These are phyloP conservation scores for Amazonetta brasiliensis DNA, from an alignment of 2,797 vertebrate genomes.

Conservation along the genomic window DNA sequence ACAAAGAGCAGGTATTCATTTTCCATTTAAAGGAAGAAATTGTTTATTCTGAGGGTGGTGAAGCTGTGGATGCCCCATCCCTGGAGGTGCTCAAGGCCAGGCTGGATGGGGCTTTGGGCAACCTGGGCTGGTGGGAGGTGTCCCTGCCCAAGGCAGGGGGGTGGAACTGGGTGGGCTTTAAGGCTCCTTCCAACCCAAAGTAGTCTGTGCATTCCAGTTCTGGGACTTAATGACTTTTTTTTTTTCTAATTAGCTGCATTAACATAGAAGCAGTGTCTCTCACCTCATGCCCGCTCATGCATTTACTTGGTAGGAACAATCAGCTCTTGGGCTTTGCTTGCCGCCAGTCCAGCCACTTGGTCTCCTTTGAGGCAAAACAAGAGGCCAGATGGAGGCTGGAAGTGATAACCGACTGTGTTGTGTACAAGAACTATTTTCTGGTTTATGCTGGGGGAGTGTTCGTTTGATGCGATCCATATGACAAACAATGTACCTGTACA, in stretches of 20 bases:
- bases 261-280: not conserved
- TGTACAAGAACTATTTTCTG: slow-evolving; percentile 23
- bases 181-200: no score
- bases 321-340: not conserved
- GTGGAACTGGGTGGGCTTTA: no score
- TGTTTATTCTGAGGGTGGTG: no score
- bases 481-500: not conserved
- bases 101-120: no score
- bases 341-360: slow-evolving; percentile 34
- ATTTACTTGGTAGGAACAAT: not conserved
- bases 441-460: not conserved
- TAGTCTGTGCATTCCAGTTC: not conserved
- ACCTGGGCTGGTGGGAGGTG: no score
- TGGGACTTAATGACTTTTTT: not conserved
- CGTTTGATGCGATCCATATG: not conserved
- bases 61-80: no score
- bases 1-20: no score
- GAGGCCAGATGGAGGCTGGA: slow-evolving; percentile 11
- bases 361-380: not conserved
- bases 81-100: no score
- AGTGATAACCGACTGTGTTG: not conserved
- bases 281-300: not conserved
- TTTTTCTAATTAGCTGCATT: not conserved
- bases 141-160: no score
- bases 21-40: no score